Percentiles rank a stretch among this genome's conserved stretches.
Evolutionary conservation across 2,888 invertebrate species (phyloP).

Genomic region (Drosophila villosipedis): DNA sequence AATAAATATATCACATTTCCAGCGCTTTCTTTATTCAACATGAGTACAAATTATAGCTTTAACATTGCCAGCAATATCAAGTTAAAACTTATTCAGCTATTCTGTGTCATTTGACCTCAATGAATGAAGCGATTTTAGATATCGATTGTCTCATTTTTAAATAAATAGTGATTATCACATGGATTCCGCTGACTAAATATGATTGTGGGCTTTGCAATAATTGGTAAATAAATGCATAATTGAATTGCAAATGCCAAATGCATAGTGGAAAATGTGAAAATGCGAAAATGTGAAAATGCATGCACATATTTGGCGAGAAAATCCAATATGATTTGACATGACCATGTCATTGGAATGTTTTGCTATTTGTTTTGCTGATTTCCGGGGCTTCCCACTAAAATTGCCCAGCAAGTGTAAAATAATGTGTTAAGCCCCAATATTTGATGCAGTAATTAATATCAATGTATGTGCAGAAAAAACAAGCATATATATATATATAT

Average conservation of each 20-base stretch:
- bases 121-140: background rate
- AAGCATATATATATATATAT: background rate
- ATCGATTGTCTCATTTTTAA: background rate
- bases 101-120: background rate
- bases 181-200: constrained; percentile 6
- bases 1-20: background rate
- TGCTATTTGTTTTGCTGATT: background rate
- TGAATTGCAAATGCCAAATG: constrained; percentile 51
- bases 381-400: background rate
- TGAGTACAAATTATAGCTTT: background rate
- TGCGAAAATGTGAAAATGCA: constrained; percentile 7
- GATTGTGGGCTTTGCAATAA: constrained; percentile 19
- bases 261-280: constrained; percentile 17
- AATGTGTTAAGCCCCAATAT: constrained; percentile 56
- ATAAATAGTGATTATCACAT: constrained; percentile 1
- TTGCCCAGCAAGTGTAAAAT: constrained; percentile 36
- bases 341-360: background rate
- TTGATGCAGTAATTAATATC: constrained; percentile 65
- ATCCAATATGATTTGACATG: constrained; percentile 18
- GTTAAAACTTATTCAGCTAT: background rate
- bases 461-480: background rate
- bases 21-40: background rate
- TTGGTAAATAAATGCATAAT: constrained; percentile 59
- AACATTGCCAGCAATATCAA: background rate
- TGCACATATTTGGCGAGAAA: constrained; percentile 3